Evolutionary conservation across 2,888 invertebrate species (phyloP), one percentile per base, ranked within the genome.

Genomic region (Vesta saturnalis): DNA sequence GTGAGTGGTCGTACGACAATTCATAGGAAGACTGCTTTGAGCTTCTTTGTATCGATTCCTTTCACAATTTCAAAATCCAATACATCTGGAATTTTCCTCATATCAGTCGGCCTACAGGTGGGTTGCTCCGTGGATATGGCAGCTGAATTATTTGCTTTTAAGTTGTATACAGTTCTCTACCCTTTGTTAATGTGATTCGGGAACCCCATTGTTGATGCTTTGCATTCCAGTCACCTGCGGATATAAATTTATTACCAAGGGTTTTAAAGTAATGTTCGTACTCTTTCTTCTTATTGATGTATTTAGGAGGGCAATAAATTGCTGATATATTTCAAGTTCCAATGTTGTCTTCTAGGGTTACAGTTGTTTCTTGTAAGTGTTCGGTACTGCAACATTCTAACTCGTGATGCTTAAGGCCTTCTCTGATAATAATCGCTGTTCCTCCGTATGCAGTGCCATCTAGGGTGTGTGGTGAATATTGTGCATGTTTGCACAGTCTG

Each of bases 401-500:
- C 14, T 56, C 35, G 56, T 56, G 23, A 35, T 30, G 56, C 30
- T 56, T 56, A 4, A 56, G 23, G 4, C 15, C 16, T 2, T 23
- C 16, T 56, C 22, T 3, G 8, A 56, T 56, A 8, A 54, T 43
- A 15, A 22, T 46, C 60, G 46, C 21, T n/a, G n/a, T n/a, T n/a
- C n/a, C n/a, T n/a, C n/a, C n/a, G n/a, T n/a, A n/a, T n/a, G n/a
- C n/a, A n/a, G n/a, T n/a, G n/a, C n/a, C n/a, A n/a, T n/a, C n/a
- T n/a, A n/a, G n/a, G 6, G 54, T 18, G 14, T n/a, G n/a, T n/a
- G n/a, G n/a, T n/a, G n/a, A n/a, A n/a, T n/a, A n/a, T n/a, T n/a
- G n/a, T n/a, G n/a, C n/a, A n/a, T 43, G 43, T 43, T 43, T 12
- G 3, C 43, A 43, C 43, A 47, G 16, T n/a, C 47, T 15, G 47